Evolutionary conservation across 2,888 invertebrate species (phyloP).

Genomic region (Ischnus inquisitorius): DNA sequence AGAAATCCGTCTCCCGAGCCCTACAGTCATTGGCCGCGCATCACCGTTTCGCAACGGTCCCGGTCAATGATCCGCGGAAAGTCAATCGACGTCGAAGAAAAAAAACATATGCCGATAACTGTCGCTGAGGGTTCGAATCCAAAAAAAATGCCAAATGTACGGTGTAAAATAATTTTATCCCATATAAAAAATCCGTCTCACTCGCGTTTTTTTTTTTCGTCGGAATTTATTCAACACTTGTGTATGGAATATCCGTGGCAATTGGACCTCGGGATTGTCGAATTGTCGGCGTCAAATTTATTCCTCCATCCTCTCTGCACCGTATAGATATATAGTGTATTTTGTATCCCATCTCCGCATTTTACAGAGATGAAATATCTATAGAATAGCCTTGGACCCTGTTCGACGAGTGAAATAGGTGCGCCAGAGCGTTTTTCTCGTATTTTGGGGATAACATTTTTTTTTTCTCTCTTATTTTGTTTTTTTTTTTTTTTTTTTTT

Average conservation of each 20-base stretch:
- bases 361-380: slow-evolving; percentile 17
- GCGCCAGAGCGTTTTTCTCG: slow-evolving; percentile 18
- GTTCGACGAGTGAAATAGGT: slow-evolving; percentile 20
- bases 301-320: slow-evolving; percentile 73
- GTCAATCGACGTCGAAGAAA: background rate
- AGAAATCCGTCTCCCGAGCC: slow-evolving; percentile 18
- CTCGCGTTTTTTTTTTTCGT: slow-evolving; percentile 26
- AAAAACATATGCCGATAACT: slow-evolving; percentile 4
- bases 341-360: background rate
- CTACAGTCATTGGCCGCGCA: slow-evolving; percentile 9
- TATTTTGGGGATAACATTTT: slow-evolving; percentile 44
- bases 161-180: background rate
- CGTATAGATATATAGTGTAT: slow-evolving; percentile 15
- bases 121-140: background rate
- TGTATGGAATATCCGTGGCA: slow-evolving; percentile 52
- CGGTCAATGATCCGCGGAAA: background rate
- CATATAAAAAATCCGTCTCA: slow-evolving; percentile 10
- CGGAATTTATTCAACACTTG: slow-evolving; percentile 35
- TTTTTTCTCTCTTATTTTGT: slow-evolving; percentile 18
- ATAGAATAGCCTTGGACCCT: slow-evolving; percentile 17
- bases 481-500: slow-evolving; percentile 35
- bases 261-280: slow-evolving; percentile 76
- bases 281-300: slow-evolving; percentile 79
- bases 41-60: background rate
- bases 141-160: background rate